phyloP scores from a whole-genome alignment of 2,113 vertebrate genomes.

The Notothenia coriiceps region DNA sequence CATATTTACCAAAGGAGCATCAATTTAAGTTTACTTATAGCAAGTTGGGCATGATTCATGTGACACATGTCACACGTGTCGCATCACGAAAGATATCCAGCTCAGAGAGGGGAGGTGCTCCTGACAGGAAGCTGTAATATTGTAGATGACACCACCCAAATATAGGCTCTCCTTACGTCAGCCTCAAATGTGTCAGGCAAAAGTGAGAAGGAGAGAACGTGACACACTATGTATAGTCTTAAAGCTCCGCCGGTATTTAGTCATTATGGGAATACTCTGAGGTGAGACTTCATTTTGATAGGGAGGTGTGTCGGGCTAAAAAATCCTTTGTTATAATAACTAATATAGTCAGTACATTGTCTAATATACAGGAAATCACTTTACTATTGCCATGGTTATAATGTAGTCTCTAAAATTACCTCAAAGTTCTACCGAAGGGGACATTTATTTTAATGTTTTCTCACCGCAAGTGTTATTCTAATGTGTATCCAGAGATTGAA shows the following conservation, averaged over 20 bases:
- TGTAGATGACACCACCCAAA: conserved; percentile 59
- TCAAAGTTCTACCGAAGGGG: neutral
- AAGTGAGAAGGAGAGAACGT: conserved; percentile 53
- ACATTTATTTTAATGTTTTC: neutral
- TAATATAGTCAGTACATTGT: neutral
- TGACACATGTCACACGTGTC: conserved; percentile 53
- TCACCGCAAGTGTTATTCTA: neutral
- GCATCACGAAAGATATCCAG: conserved; percentile 27
- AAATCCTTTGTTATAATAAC: neutral
- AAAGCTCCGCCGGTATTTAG: conserved; percentile 39
- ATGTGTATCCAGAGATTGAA: neutral
- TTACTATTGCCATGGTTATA: neutral
- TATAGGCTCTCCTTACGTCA: conserved; percentile 62
- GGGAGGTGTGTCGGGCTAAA: neutral
- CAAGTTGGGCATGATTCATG: conserved; percentile 34
- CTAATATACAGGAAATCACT: neutral
- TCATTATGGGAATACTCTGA: conserved; percentile 43
- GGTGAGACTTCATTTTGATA: conserved; percentile 41
- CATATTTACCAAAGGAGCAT: neutral
- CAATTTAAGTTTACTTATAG: neutral
- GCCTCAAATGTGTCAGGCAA: conserved; percentile 55
- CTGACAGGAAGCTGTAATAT: conserved; percentile 54
- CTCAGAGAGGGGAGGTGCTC: conserved; percentile 16
- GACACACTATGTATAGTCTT: conserved; percentile 58
- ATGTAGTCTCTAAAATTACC: neutral